Evolutionary conservation across 2,888 invertebrate species (phyloP).

Genomic region (Tanypteryx hageni): DNA sequence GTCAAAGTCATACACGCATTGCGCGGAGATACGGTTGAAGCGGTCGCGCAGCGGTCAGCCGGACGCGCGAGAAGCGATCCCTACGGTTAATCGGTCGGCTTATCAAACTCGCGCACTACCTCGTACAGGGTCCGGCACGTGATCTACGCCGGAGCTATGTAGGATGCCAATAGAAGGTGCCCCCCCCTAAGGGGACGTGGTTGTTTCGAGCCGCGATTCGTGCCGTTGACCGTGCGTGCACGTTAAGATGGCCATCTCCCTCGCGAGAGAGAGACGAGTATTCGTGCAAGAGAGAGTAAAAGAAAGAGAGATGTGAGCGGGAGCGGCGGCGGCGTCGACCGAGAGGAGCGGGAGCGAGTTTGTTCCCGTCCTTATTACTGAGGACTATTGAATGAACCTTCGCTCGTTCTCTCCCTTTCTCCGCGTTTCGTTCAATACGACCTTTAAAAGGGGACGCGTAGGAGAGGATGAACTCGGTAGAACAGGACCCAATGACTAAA

Average conservation of each 20-base stretch:
- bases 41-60: neutral
- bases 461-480: too few species aligned
- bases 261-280: neutral
- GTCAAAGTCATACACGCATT: neutral
- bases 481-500: too few species aligned
- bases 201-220: neutral
- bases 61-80: neutral
- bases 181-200: neutral
- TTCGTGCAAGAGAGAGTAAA: neutral
- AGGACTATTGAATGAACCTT: neutral
- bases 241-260: neutral
- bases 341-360: neutral
- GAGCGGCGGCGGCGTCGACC: neutral
- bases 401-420: neutral
- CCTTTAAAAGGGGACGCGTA: too few species aligned
- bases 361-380: neutral
- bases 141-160: neutral
- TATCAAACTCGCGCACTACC: neutral
- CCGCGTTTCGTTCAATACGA: neutral
- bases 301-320: neutral
- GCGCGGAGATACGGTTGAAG: neutral
- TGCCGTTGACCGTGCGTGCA: neutral
- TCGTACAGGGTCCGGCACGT: slow-evolving; percentile 1
- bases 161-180: slow-evolving; percentile 14
- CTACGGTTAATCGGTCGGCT: neutral